Evolutionary conservation across 2,888 invertebrate species (phyloP).

Genomic region (Eristalinus sepulchralis): DNA sequence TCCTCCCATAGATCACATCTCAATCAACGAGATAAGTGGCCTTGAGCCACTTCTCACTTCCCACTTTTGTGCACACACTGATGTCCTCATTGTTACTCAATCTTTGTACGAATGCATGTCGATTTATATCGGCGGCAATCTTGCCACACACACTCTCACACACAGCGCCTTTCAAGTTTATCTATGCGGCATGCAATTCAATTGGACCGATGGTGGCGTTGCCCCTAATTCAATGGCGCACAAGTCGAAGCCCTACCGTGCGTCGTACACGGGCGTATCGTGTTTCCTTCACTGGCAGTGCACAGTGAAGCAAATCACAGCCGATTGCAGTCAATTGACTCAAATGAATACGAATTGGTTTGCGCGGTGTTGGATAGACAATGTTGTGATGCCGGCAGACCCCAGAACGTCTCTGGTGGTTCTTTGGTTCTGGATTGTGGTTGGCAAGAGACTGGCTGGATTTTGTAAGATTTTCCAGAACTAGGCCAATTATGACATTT

Average conservation of each 20-base stretch:
- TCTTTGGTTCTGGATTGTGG: neutral
- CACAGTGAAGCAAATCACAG: conserved; percentile 36
- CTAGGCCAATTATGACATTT: neutral
- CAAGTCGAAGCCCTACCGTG: conserved; percentile 32
- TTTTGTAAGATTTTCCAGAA: conserved; percentile 9
- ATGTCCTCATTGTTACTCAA: conserved; percentile 44
- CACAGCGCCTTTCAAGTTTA: conserved; percentile 29
- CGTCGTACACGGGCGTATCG: conserved; percentile 16
- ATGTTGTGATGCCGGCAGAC: conserved; percentile 38
- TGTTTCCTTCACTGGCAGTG: conserved; percentile 33
- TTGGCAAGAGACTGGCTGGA: neutral
- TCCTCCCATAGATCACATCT: conserved; percentile 29
- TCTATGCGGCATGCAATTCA: conserved; percentile 54
- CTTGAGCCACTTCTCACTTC: conserved; percentile 48
- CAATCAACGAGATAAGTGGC: conserved; percentile 35
- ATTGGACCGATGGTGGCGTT: conserved; percentile 25
- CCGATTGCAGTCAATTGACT: conserved; percentile 59
- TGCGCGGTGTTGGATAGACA: neutral
- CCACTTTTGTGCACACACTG: conserved; percentile 8
- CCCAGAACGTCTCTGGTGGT: neutral
- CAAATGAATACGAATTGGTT: conserved; percentile 58
- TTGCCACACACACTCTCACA: neutral
- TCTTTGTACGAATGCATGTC: conserved; percentile 8
- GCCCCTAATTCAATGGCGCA: conserved; percentile 60
- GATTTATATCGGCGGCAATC: neutral